These are phyloP conservation scores for Pygoscelis adeliae DNA, from an alignment of 2,113 vertebrate species.

Conservation along the genomic window DNA sequence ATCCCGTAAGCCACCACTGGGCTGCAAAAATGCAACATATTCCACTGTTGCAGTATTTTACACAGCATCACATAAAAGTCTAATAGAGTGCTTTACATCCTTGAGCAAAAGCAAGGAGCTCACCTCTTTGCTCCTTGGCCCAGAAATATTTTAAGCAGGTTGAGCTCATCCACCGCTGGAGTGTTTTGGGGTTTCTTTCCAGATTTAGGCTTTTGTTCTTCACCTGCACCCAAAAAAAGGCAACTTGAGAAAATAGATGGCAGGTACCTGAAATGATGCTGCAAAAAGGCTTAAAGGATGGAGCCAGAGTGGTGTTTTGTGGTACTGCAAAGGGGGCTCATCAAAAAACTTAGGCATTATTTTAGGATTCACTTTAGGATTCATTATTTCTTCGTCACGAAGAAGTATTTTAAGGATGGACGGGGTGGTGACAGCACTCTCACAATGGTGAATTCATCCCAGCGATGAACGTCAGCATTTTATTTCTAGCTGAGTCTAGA, in stretches of 20 bases:
- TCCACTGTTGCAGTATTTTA: slow-evolving; percentile 38
- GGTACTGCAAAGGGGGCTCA: neutral
- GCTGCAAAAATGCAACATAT: slow-evolving; percentile 27
- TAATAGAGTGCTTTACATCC: slow-evolving; percentile 50
- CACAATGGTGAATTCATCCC: neutral
- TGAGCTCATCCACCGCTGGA: slow-evolving; percentile 19
- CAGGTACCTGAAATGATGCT: neutral
- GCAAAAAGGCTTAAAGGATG: neutral
- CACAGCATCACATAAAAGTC: slow-evolving; percentile 34
- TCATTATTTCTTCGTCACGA: neutral
- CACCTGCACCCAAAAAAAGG: neutral
- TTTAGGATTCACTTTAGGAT: neutral
- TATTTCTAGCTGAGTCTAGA: neutral
- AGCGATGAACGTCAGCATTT: neutral
- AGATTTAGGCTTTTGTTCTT: slow-evolving; percentile 55
- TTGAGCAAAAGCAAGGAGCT: slow-evolving; percentile 60
- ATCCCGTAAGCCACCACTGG: neutral
- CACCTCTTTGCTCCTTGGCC: slow-evolving; percentile 44
- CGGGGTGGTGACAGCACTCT: neutral
- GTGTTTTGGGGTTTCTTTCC: neutral
- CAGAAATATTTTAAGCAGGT: slow-evolving; percentile 57
- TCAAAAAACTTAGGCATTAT: neutral
- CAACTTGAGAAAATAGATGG: neutral
- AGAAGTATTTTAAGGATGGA: neutral
- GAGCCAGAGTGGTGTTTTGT: rapidly evolving